Conservation (phyloP, 2,797 vertebrate species). For the Etheostoma perlongum region DNA sequence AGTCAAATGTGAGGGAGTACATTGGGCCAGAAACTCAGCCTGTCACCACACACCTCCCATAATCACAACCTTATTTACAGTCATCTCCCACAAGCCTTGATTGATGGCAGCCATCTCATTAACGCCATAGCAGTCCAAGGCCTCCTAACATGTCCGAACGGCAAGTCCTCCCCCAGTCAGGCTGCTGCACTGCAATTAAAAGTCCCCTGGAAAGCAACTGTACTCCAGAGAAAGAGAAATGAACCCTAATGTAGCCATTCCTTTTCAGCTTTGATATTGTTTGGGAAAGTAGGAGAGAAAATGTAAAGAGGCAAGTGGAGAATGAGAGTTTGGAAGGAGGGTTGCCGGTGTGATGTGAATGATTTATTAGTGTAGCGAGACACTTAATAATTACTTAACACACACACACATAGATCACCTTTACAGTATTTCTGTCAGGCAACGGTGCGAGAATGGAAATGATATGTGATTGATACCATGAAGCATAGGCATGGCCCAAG, state of each 20-base stretch:
- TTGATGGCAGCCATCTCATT: constrained; percentile 82
- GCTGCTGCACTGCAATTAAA: constrained; percentile 62
- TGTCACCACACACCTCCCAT: constrained; percentile 54
- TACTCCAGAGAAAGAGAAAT: constrained; percentile 33
- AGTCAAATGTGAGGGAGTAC: constrained; percentile 46
- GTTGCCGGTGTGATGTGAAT: constrained; percentile 68
- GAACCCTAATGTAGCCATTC: background rate
- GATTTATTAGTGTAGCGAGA: constrained; percentile 84
- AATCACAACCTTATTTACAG: constrained; percentile 82
- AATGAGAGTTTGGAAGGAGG: constrained; percentile 48
- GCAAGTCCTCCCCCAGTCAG: constrained; percentile 41
- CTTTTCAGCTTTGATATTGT: constrained; percentile 48
- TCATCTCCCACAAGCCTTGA: constrained; percentile 66
- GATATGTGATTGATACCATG: constrained; percentile 87
- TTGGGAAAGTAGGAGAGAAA: constrained; percentile 43
- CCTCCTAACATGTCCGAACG: constrained; percentile 45
- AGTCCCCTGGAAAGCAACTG: constrained; percentile 45
- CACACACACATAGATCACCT: constrained; percentile 84
- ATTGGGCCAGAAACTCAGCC: constrained; percentile 33
- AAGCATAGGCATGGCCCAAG: constrained; percentile 76
- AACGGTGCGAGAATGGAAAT: constrained; percentile 83
- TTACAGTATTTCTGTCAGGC: constrained; percentile 88
- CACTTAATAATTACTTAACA: constrained; percentile 89
- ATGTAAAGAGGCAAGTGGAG: constrained; percentile 37
- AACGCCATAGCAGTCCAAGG: constrained; percentile 66